A percentile compares a stretch with the other conserved stretches of the same genome.
Conservation (phyloP, 2,797 vertebrate species). For the Bovichtus variegatus region DNA sequence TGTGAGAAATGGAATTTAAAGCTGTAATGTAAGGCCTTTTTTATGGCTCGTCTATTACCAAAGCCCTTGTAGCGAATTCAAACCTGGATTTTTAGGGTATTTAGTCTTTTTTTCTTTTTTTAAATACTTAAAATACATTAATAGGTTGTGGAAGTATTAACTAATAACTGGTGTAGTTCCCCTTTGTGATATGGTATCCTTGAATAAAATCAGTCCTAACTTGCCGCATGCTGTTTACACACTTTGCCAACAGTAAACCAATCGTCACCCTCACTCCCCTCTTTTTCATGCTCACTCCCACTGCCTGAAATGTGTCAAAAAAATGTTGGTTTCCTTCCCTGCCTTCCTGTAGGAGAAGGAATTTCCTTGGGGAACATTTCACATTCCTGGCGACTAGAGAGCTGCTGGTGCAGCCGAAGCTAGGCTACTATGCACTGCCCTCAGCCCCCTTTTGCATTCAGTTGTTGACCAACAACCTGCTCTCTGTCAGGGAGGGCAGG, state of each 20-base stretch:
- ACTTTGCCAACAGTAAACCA: slow-evolving; percentile 48
- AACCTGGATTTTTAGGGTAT: rapidly evolving
- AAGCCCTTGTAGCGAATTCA: neutral
- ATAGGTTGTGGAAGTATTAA: neutral
- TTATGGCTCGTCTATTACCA: neutral
- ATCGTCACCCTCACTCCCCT: slow-evolving; percentile 54
- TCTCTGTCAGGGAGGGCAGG: slow-evolving; percentile 12
- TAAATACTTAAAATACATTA: too few species aligned
- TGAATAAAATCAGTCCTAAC: slow-evolving; percentile 1
- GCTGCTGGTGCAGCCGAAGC: slow-evolving; percentile 41
- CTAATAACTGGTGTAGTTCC: neutral
- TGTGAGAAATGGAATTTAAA: neutral
- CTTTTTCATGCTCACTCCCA: slow-evolving; percentile 63
- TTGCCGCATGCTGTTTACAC: slow-evolving; percentile 45
- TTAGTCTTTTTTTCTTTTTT: neutral
- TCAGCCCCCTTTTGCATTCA: slow-evolving; percentile 28
- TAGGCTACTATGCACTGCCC: slow-evolving; percentile 22
- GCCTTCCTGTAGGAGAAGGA: slow-evolving; percentile 77
- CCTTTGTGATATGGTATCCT: slow-evolving; percentile 13
- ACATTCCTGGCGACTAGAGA: slow-evolving; percentile 76
- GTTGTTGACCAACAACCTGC: slow-evolving; percentile 71
- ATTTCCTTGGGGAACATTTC: slow-evolving; percentile 82
- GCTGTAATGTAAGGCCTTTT: neutral
- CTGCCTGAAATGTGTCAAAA: slow-evolving; percentile 76
- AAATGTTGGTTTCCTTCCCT: slow-evolving; percentile 74